Conservation (phyloP, 1,140 invertebrate genomes). For the Drosophila guanche region DNA sequence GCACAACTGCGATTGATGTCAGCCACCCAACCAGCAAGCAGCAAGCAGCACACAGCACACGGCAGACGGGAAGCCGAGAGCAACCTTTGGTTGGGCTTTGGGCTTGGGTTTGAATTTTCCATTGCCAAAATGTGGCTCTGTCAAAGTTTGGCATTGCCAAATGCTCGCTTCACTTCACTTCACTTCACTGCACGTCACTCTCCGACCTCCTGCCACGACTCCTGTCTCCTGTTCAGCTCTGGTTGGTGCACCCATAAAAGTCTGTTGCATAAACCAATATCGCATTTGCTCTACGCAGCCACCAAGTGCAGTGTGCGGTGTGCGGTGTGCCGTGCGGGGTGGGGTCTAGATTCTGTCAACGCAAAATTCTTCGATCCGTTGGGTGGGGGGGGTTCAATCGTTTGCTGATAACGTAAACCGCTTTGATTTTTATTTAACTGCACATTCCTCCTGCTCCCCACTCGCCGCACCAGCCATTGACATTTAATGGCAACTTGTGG, state of each 20-base stretch:
- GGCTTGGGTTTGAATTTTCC: neutral
- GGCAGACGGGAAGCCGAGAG: too few species aligned
- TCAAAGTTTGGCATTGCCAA: constrained; percentile 55
- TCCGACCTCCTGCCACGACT: neutral
- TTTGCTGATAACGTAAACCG: constrained; percentile 74
- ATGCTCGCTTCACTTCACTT: constrained; percentile 9
- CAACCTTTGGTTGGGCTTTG: too few species aligned
- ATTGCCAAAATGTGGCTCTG: constrained; percentile 33
- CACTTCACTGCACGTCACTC: too few species aligned
- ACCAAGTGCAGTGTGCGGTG: constrained; percentile 36
- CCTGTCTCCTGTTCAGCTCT: constrained; percentile 23
- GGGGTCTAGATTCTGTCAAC: constrained; percentile 47
- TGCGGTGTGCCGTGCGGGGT: constrained; percentile 19
- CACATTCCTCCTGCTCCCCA: constrained; percentile 60
- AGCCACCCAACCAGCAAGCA: too few species aligned
- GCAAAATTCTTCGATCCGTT: constrained; percentile 56
- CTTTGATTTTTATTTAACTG: constrained; percentile 81
- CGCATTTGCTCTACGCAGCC: constrained; percentile 48
- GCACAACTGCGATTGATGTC: constrained; percentile 74
- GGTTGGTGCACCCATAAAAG: constrained; percentile 59
- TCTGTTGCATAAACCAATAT: constrained; percentile 80
- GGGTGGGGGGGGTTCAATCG: constrained; percentile 20
- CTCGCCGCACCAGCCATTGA: constrained; percentile 35
- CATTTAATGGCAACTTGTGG: constrained; percentile 75
- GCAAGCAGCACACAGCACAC: too few species aligned